These are phyloP conservation scores for Liodrosophila aerea DNA, from an alignment of 2,888 invertebrate genomes.

Conservation along the genomic window DNA sequence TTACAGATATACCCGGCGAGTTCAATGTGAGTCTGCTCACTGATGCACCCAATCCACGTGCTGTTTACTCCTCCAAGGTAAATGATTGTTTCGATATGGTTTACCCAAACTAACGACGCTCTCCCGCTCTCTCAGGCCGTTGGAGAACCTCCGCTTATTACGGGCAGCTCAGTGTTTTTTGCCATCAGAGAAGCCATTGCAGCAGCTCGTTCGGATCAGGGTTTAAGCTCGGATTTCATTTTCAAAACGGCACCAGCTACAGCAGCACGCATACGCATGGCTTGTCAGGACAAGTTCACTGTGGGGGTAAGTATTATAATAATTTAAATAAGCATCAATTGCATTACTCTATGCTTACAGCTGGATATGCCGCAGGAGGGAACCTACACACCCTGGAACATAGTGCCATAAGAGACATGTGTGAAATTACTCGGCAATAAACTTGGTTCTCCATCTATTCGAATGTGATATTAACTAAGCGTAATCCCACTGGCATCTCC, in stretches of 20 bases:
- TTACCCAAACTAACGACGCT: conserved; percentile 36
- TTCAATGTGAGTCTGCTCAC: conserved; percentile 96
- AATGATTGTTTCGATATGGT: background rate
- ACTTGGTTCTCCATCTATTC: too few relatives aligned
- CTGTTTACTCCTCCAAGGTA: conserved; percentile 97
- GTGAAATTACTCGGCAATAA: background rate
- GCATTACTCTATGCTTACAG: conserved; percentile 77
- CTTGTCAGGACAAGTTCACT: conserved; percentile 92
- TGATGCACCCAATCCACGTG: conserved; percentile 94
- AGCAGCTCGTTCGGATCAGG: conserved; percentile 89
- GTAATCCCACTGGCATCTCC: conserved; percentile 8
- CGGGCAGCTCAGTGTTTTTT: conserved; percentile 93
- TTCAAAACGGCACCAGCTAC: conserved; percentile 95
- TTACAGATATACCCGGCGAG: conserved; percentile 94
- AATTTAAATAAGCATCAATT: background rate
- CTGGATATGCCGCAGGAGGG: conserved; percentile 84
- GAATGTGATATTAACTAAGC: background rate
- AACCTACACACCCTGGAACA: conserved; percentile 87
- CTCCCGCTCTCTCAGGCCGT: conserved; percentile 95
- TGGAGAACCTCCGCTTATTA: conserved; percentile 96
- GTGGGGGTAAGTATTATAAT: conserved; percentile 85
- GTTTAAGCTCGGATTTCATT: conserved; percentile 84
- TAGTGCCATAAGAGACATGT: conserved; percentile 83
- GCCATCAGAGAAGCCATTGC: conserved; percentile 94
- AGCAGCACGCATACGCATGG: conserved; percentile 93